These are phyloP conservation scores for Boloria euphrosyne DNA, from an alignment of 2,888 invertebrate species.

Conservation along the genomic window DNA sequence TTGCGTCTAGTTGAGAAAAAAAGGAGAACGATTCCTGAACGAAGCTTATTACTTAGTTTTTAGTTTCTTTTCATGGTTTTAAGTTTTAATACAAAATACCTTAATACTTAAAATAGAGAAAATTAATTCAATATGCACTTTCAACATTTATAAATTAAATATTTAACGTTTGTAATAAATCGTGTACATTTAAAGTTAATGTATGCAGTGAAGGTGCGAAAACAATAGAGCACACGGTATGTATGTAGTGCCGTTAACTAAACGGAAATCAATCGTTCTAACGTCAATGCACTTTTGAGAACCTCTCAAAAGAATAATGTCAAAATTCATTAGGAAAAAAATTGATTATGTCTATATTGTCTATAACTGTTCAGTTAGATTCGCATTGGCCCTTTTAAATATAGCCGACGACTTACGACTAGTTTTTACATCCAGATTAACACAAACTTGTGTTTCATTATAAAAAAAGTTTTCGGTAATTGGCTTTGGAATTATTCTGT, in stretches of 20 bases:
- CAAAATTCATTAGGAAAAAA: constrained; percentile 3
- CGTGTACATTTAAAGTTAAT: neutral
- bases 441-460: too few relatives aligned
- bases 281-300: constrained; percentile 36
- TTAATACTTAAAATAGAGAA: neutral
- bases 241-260: constrained; percentile 32
- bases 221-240: constrained; percentile 8
- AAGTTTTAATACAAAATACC: neutral
- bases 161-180: neutral
- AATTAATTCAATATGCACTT: constrained; percentile 3
- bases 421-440: too few relatives aligned
- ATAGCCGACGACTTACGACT: too few relatives aligned
- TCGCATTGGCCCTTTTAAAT: too few relatives aligned
- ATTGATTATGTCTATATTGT: neutral
- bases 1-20: too few relatives aligned
- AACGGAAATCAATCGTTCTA: constrained; percentile 22
- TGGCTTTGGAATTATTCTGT: too few relatives aligned
- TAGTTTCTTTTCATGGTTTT: too few relatives aligned
- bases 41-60: too few relatives aligned
- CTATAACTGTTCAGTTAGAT: too few relatives aligned
- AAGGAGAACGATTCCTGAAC: too few relatives aligned
- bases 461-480: too few relatives aligned
- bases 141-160: neutral
- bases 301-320: constrained; percentile 13
- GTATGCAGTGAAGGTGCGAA: constrained; percentile 22